Evolutionary conservation across 1,140 invertebrate genomes (phyloP), one percentile per base, ranked within the genome.

Genomic region (Camponotus pennsylvanicus): DNA sequence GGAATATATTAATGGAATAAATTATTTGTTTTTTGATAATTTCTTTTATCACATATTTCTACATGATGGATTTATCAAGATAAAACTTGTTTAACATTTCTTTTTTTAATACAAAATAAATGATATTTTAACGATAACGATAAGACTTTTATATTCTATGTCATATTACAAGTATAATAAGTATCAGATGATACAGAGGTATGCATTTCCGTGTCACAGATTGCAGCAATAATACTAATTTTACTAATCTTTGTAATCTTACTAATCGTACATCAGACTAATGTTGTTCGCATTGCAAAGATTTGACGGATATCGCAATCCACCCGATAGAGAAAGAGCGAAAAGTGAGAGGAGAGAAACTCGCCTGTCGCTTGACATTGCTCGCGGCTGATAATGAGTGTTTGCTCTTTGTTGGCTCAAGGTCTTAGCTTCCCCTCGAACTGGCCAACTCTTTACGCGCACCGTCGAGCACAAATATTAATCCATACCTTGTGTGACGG

Each of bases 381-480:
- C 86, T 91, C 77, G 77, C 86, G 75, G 82, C 85, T 88, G 90
- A 93, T 93, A 92, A 93, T 85, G 77, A 91, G 88, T 90, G 88
- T 93, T 92, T 91, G 88, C 87, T 88, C 90, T 89, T 92, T 91
- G 90, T 90, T 88, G 83, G 84, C 87, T 92, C 90, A 92, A 93
- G 92, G 92, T 76, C 67, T 71, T 59, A 59, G 21, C 37, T 70
- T 18, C 66, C 66, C 78, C 21, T 70, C 78, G 78, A 70, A 70
- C 21, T 52, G 78, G 49, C 55, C 78, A 57, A 57, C 45, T 80
- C 37, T 78, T 63, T 63, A 63, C 52, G 45, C 32, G 42, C 63
- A 61, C 18, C 27, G n/a, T 76, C 70, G 42, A 21, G 9, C 15
- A 80, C 78, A 80, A 80, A 80, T 80, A 80, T 80, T 80, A 70